These are phyloP conservation scores for Suncus etruscus DNA, from an alignment of 2,113 vertebrate genomes.

Conservation along the genomic window DNA sequence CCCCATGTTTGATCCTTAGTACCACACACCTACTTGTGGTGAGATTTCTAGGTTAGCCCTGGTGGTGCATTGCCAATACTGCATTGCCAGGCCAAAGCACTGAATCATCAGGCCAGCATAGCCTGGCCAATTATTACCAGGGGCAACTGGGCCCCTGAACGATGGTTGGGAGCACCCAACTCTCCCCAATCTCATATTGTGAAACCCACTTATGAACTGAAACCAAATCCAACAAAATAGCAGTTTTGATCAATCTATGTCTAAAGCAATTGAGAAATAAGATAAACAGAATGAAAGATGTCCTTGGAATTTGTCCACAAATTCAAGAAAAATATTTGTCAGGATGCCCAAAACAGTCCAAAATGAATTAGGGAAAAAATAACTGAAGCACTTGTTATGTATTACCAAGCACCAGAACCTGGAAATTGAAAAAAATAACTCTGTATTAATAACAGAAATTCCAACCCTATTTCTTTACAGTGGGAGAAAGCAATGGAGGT, in stretches of 20 bases:
- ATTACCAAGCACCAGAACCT: not conserved
- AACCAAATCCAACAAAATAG: not conserved
- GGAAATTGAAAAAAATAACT: not conserved
- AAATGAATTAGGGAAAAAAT: slow-evolving; percentile 47
- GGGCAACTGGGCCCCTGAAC: not conserved
- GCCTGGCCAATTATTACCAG: too few species aligned
- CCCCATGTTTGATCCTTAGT: too few species aligned
- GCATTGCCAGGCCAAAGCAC: too few species aligned
- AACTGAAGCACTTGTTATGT: not conserved
- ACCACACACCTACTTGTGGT: too few species aligned
- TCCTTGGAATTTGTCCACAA: not conserved
- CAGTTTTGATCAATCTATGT: not conserved
- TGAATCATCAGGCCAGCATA: too few species aligned
- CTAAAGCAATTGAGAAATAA: not conserved
- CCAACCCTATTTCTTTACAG: not conserved
- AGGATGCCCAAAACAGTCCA: slow-evolving; percentile 15
- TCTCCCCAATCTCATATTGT: not conserved
- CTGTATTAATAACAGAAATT: slow-evolving; percentile 7
- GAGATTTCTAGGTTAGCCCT: too few species aligned
- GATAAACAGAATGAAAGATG: not conserved
- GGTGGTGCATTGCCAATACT: too few species aligned
- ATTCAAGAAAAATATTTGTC: slow-evolving; percentile 5
- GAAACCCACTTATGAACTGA: not conserved
- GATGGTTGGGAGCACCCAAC: not conserved
- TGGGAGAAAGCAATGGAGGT: not conserved